A percentile compares a stretch with the other conserved stretches of the same genome.
Evolutionary conservation across 2,797 vertebrate genomes (phyloP).

Genomic region (Anguilla megastoma): DNA sequence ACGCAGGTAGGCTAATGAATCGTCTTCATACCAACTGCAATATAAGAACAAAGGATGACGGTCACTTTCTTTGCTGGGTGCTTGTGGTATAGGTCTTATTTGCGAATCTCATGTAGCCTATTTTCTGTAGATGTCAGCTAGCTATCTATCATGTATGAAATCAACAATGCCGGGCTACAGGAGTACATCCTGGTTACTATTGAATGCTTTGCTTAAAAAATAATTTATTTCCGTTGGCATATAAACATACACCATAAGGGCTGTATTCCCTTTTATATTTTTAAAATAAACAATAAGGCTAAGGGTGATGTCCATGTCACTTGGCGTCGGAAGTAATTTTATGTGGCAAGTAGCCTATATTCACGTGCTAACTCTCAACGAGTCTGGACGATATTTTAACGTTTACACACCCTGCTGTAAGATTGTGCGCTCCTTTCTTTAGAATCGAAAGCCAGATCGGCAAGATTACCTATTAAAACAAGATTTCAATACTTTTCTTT

Average conservation of each 20-base stretch:
- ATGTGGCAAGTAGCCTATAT: background rate
- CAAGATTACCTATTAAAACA: too few species aligned
- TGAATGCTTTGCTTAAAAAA: too few species aligned
- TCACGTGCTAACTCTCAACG: background rate
- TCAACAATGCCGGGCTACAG: background rate
- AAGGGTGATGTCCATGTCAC: background rate
- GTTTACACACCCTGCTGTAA: background rate
- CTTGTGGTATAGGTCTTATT: background rate
- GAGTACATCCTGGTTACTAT: background rate
- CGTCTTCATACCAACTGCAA: background rate
- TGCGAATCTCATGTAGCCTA: background rate
- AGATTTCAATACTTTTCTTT: too few species aligned
- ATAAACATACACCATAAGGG: too few species aligned
- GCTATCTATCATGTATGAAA: background rate
- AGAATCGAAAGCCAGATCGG: too few species aligned
- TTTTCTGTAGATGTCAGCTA: background rate
- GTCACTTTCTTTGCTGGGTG: background rate
- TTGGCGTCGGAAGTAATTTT: background rate
- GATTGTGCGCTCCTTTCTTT: background rate
- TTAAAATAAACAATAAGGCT: background rate
- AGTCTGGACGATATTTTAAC: background rate
- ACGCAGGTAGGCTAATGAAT: slow-evolving; percentile 27
- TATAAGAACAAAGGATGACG: background rate
- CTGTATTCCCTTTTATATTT: background rate
- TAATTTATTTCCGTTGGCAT: too few species aligned